Evolutionary conservation across 1,140 invertebrate genomes (phyloP).

Genomic region (Zophobas atratus): DNA sequence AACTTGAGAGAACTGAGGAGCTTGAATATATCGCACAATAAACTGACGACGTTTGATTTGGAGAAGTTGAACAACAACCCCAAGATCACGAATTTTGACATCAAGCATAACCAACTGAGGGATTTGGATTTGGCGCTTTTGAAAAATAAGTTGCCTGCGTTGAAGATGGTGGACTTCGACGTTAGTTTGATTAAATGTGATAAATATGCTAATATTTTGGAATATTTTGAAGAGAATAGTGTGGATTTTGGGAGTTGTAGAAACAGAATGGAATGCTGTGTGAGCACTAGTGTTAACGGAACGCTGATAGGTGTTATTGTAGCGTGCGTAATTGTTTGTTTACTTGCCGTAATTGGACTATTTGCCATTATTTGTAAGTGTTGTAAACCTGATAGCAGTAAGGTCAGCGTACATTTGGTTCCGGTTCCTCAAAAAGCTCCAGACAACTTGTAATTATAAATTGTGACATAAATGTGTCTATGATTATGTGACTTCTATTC

Average conservation of each 20-base stretch:
- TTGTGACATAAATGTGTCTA: no score
- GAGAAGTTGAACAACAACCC: background rate
- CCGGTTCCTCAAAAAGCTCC: no score
- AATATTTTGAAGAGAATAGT: slow-evolving; percentile 2
- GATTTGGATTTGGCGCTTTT: background rate
- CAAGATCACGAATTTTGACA: background rate
- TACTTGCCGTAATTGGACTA: background rate
- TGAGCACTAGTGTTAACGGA: background rate
- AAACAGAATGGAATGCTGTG: background rate
- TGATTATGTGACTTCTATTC: no score
- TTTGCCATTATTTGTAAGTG: background rate
- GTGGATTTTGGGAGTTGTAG: background rate
- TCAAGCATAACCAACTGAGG: background rate
- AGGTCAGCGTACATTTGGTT: no score
- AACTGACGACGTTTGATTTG: background rate
- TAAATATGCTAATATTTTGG: background rate
- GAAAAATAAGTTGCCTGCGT: background rate
- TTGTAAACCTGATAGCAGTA: background rate
- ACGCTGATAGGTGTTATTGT: background rate
- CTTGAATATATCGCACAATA: slow-evolving; percentile 16
- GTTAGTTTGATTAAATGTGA: slow-evolving; percentile 3
- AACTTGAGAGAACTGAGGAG: background rate
- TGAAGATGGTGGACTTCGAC: slow-evolving; percentile 1
- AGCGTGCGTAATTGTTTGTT: slow-evolving; percentile 1
- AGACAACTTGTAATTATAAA: no score